Evolutionary conservation across 2,113 vertebrate species (phyloP).

Genomic region (Origma solitaria): DNA sequence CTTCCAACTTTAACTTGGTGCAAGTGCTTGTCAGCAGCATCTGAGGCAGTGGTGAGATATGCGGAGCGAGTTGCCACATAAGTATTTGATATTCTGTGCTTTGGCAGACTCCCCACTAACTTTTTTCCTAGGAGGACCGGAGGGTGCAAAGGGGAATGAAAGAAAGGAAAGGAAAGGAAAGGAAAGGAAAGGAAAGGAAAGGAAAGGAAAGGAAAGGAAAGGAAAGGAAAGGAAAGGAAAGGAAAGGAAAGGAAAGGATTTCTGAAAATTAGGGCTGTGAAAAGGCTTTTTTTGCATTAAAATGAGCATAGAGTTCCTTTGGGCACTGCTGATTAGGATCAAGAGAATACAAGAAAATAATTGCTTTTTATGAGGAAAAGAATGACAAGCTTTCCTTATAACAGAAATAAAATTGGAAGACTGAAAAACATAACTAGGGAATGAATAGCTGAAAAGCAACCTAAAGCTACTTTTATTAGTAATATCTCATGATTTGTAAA

Average conservation of each 20-base stretch:
- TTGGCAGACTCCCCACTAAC: background rate
- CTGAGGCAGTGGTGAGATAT: slow-evolving; percentile 41
- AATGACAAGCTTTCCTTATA: background rate
- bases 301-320: background rate
- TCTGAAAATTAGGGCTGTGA: background rate
- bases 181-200: fast-evolving
- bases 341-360: background rate
- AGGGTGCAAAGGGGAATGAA: background rate
- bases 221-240: fast-evolving
- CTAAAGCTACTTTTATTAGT: background rate
- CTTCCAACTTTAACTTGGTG: slow-evolving; percentile 72
- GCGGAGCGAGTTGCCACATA: slow-evolving; percentile 12
- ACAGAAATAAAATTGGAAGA: background rate
- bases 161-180: fast-evolving
- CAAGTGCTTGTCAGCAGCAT: slow-evolving; percentile 55
- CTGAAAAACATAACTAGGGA: background rate
- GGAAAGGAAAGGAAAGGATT: background rate
- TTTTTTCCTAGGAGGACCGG: background rate
- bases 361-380: background rate
- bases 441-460: background rate
- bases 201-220: fast-evolving
- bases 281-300: background rate
- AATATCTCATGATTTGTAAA: background rate
- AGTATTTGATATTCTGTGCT: background rate
- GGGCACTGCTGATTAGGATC: background rate